Percentiles rank a stretch among this genome's conserved stretches.
phyloP scores from a whole-genome alignment of 2,888 invertebrate species.

The Pseudococcus viburni region DNA sequence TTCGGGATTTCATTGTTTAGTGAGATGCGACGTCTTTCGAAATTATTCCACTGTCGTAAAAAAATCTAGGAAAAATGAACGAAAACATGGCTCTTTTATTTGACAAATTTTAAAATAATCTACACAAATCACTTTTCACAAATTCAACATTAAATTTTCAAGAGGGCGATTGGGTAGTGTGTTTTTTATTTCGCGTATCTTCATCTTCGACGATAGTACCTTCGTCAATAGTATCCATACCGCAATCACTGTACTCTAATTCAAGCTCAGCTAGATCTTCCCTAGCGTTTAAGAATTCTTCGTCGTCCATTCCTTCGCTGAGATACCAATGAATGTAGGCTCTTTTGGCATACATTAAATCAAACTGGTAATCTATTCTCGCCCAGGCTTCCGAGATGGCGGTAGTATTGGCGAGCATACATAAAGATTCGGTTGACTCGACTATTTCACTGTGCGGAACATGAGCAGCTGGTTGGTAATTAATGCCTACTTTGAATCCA shows the following conservation, averaged over 20 bases:
- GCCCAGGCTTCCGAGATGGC: conserved; percentile 66
- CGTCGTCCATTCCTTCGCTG: conserved; percentile 67
- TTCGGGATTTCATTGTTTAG: neutral
- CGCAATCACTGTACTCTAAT: conserved; percentile 66
- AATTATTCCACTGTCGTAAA: neutral
- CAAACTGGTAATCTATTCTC: conserved; percentile 67
- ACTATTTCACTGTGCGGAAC: conserved; percentile 65
- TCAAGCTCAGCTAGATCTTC: conserved; percentile 66
- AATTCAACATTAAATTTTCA: conserved; percentile 26
- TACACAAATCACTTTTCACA: neutral
- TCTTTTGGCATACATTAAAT: conserved; percentile 67
- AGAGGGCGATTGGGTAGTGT: neutral
- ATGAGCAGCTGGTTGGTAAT: conserved; percentile 64
- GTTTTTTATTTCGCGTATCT: conserved; percentile 39
- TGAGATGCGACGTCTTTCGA: neutral
- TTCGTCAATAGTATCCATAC: conserved; percentile 61
- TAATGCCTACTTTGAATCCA: conserved; percentile 73
- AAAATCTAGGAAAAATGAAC: neutral
- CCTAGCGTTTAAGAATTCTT: conserved; percentile 66
- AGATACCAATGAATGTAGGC: conserved; percentile 67
- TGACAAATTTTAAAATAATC: neutral
- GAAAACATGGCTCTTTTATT: neutral
- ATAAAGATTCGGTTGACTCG: conserved; percentile 59
- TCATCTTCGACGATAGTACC: conserved; percentile 59
- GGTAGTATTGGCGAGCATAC: conserved; percentile 67